Evolutionary conservation across 2,797 vertebrate species (phyloP).

Genomic region (Vipera ursinii): DNA sequence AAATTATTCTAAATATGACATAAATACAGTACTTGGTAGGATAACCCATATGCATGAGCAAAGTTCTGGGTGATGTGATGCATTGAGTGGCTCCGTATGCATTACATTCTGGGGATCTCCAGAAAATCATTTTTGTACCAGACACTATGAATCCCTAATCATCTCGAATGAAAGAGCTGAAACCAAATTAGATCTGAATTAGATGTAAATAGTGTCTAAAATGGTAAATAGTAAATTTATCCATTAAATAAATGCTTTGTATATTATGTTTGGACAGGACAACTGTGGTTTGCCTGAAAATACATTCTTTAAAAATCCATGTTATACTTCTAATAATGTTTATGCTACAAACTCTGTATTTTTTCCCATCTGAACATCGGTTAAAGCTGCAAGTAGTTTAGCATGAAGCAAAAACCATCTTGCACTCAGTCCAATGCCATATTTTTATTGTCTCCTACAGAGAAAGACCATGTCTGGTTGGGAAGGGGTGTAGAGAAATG

Average conservation of each 20-base stretch:
- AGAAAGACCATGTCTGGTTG: too few relatives aligned
- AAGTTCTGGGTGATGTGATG: not conserved
- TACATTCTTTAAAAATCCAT: not conserved
- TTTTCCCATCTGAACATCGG: not conserved
- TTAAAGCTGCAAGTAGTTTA: not conserved
- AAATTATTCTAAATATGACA: too few relatives aligned
- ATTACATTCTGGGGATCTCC: too few relatives aligned
- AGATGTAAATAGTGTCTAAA: not conserved
- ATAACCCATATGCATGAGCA: not conserved
- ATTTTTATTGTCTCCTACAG: not conserved
- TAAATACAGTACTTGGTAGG: not conserved
- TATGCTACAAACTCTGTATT: not conserved
- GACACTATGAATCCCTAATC: too few relatives aligned
- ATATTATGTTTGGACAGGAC: not conserved
- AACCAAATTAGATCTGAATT: not conserved
- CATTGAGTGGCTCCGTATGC: not conserved
- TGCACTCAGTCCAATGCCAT: not conserved
- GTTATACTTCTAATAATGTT: not conserved
- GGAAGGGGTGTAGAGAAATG: not conserved
- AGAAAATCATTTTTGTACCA: too few relatives aligned
- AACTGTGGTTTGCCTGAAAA: not conserved
- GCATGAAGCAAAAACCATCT: not conserved
- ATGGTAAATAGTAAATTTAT: not conserved
- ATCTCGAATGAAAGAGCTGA: not conserved
- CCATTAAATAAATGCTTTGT: not conserved